phyloP scores from a whole-genome alignment of 1,140 invertebrate species.

The Delia radicum region DNA sequence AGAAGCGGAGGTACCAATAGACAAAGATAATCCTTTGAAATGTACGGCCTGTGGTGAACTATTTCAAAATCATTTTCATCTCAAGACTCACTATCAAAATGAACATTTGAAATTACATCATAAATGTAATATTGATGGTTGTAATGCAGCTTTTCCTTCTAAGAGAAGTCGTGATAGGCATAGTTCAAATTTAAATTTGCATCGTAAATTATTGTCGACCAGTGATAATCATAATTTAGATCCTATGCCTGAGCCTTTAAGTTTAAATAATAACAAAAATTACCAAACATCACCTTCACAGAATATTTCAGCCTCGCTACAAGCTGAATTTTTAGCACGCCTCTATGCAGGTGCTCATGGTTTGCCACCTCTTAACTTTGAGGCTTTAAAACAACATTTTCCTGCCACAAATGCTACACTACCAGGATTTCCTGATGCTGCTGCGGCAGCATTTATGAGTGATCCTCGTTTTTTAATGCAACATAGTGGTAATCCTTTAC shows the following conservation, averaged over 20 bases:
- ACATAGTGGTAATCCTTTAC: constrained; percentile 58
- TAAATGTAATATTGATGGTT: constrained; percentile 94
- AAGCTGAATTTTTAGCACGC: constrained; percentile 80
- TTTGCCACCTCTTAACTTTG: constrained; percentile 59
- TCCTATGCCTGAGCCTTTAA: constrained; percentile 46
- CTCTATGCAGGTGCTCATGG: constrained; percentile 72
- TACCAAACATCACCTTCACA: constrained; percentile 30
- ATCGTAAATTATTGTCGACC: constrained; percentile 83
- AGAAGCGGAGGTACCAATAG: constrained; percentile 80
- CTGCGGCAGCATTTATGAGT: constrained; percentile 53
- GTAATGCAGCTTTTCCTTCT: constrained; percentile 93
- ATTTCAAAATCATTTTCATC: constrained; percentile 93
- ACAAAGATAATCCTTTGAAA: constrained; percentile 70
- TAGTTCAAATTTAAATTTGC: constrained; percentile 88
- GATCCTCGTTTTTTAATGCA: constrained; percentile 46
- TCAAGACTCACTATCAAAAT: constrained; percentile 94
- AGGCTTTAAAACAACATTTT: constrained; percentile 59
- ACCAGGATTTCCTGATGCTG: constrained; percentile 37
- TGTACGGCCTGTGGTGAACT: constrained; percentile 91
- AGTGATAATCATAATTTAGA: constrained; percentile 59
- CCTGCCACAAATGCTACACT: constrained; percentile 27
- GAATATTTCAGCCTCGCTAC: constrained; percentile 58
- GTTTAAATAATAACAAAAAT: constrained; percentile 56
- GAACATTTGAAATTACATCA: constrained; percentile 95
- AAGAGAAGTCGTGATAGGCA: constrained; percentile 91